Evolutionary conservation across 2,888 invertebrate species (phyloP), one percentile per base, ranked within the genome.

Genomic region (Lepidonotus clava): DNA sequence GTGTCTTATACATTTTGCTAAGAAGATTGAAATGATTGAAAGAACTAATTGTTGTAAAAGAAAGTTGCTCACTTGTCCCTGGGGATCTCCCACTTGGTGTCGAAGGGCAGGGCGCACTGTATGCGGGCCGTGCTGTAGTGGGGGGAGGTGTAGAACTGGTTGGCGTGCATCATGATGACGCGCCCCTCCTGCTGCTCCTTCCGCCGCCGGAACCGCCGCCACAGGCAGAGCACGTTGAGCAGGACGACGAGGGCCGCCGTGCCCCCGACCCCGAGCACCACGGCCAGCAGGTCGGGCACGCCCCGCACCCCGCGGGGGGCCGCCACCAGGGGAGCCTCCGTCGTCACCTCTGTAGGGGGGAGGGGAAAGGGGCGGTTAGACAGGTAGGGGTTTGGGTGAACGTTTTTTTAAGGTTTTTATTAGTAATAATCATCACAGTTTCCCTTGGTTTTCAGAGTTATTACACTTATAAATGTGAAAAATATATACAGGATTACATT

Each of bases 11-110:
- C n/a, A n/a, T 51, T 51, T 51, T 11, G 51, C 51, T 51, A 51
- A 51, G 18, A 14, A 14, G 14, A 51, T 51, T 51, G 18, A 51
- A 51, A 51, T 51, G 14, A 51, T 51, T 51, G 51, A 51, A 18
- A 51, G 51, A 14, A 11, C 51, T 51, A 18, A 51, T 51, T 14
- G 18, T 18, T 51, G 51, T 51, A 18, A n/a, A n/a, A 46, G 18
- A 46, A 46, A 46, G 6, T 36, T 66, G 24, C 84, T 61, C 36
- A 84, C 84, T 66, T 84, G 5, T 84, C 84, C 38, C 40, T 84
- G 8, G 66, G 84, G 32, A 84, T 56, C 41, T 84, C 84, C 84
- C 84, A 84, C 67, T 84, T 84, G 40, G 61, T 38, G 61, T 84
- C 84, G 36, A 84, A 84, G 28, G 84, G 84, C n/a, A 84, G 40